Evolutionary conservation across 1,140 invertebrate species (phyloP).

Genomic region (Sminthurides bifidus): DNA sequence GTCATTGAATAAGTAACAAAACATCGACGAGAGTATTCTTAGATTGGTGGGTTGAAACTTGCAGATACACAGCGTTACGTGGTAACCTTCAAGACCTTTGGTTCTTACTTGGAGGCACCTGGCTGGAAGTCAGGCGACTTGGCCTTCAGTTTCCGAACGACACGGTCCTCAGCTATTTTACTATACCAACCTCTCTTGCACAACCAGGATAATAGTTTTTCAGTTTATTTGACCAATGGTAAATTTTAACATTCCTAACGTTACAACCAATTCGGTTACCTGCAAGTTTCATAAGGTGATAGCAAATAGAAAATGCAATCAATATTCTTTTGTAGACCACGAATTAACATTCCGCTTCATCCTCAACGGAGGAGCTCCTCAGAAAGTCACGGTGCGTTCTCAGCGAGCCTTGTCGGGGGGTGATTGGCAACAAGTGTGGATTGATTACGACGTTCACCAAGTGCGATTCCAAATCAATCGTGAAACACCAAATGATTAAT

Average conservation of each 20-base stretch:
- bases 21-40: not conserved
- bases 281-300: too few species aligned
- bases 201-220: slow-evolving; percentile 76
- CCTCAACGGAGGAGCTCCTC: slow-evolving; percentile 63
- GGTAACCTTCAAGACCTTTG: slow-evolving; percentile 81
- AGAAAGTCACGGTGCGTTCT: slow-evolving; percentile 67
- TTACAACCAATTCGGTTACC: too few species aligned
- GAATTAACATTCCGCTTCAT: slow-evolving; percentile 81
- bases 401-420: slow-evolving; percentile 69
- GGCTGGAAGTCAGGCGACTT: slow-evolving; percentile 84
- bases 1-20: not conserved
- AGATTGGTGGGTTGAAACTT: slow-evolving; percentile 25
- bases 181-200: slow-evolving; percentile 79
- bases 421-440: slow-evolving; percentile 88
- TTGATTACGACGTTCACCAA: slow-evolving; percentile 83
- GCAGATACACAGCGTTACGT: slow-evolving; percentile 81
- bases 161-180: slow-evolving; percentile 73
- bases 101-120: slow-evolving; percentile 80
- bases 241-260: too few species aligned
- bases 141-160: slow-evolving; percentile 82
- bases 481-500: slow-evolving; percentile 73
- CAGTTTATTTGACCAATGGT: slow-evolving; percentile 73
- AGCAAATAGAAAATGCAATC: too few species aligned
- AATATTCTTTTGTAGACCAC: slow-evolving; percentile 53
- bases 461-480: slow-evolving; percentile 87